Percentiles rank a stretch among this genome's conserved stretches.
Conservation (phyloP, 2,888 invertebrate species). For the Drosophila siamana region DNA sequence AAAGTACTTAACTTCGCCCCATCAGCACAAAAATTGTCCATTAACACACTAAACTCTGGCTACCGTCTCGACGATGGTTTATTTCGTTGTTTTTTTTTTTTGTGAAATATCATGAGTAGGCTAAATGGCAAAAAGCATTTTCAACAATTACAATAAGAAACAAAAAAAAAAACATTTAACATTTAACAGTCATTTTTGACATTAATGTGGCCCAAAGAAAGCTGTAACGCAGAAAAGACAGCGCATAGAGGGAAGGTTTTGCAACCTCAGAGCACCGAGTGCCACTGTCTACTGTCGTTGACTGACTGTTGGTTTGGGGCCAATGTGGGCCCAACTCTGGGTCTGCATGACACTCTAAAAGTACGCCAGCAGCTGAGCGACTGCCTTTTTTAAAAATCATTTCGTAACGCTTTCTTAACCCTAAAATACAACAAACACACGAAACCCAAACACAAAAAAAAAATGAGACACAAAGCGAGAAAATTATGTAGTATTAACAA, state of each 20-base stretch:
- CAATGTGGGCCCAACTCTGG: slow-evolving; percentile 26
- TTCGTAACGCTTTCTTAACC: slow-evolving; percentile 78
- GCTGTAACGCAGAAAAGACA: slow-evolving; percentile 12
- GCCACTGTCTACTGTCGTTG: not conserved
- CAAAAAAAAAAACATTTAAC: slow-evolving; percentile 22
- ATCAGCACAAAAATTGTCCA: slow-evolving; percentile 68
- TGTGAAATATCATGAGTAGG: slow-evolving; percentile 45
- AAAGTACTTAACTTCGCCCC: slow-evolving; percentile 62
- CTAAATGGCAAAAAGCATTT: slow-evolving; percentile 56
- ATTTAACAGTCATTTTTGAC: slow-evolving; percentile 64
- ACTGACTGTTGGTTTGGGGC: not conserved
- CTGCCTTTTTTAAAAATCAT: slow-evolving; percentile 50
- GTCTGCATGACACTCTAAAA: slow-evolving; percentile 42
- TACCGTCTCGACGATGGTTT: slow-evolving; percentile 34
- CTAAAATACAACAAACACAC: slow-evolving; percentile 20
- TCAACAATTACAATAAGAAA: slow-evolving; percentile 53
- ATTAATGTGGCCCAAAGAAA: slow-evolving; percentile 54
- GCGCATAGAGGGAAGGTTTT: slow-evolving; percentile 8
- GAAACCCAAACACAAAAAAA: not conserved
- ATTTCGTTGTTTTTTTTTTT: slow-evolving; percentile 9
- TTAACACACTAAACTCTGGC: slow-evolving; percentile 75
- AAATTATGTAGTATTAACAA: slow-evolving; percentile 39
- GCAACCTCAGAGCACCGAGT: slow-evolving; percentile 13
- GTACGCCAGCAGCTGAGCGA: slow-evolving; percentile 27
- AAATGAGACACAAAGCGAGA: slow-evolving; percentile 35